Conservation (phyloP, 1,140 invertebrate genomes). For the Plutomurus gul region DNA sequence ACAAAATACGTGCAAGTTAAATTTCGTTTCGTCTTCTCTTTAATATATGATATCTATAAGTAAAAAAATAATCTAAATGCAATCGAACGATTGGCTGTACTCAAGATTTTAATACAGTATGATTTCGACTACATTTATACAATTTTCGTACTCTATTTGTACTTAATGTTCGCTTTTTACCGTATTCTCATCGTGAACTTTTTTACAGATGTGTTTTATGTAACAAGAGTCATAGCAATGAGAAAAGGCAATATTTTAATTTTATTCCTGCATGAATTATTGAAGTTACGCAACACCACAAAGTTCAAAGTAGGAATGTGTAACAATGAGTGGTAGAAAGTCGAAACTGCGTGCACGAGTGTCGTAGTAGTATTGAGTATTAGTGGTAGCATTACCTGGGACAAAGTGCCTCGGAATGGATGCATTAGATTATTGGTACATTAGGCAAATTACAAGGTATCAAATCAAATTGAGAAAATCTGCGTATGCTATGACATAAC, state of each 20-base stretch:
- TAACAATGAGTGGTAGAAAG: neutral
- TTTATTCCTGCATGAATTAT: too few species aligned
- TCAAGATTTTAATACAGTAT: neutral
- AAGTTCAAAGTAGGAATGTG: neutral
- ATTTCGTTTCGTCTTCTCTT: slow-evolving; percentile 27
- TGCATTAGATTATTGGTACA: slow-evolving; percentile 41
- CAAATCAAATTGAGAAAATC: slow-evolving; percentile 1
- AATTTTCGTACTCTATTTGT: too few species aligned
- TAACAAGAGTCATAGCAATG: too few species aligned
- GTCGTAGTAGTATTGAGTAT: neutral
- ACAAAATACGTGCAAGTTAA: too few species aligned
- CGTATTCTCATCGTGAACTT: too few species aligned
- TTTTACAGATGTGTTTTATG: too few species aligned
- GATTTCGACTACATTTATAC: neutral
- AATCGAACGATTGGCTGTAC: neutral
- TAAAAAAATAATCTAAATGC: too few species aligned
- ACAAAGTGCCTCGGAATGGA: neutral
- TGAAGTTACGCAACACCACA: too few species aligned
- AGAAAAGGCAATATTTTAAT: too few species aligned
- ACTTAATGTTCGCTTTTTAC: too few species aligned
- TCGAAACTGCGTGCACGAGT: neutral
- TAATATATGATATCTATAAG: too few species aligned
- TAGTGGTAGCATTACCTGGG: neutral
- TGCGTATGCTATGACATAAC: slow-evolving; percentile 22
- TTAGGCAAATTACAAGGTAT: slow-evolving; percentile 38